Evolutionary conservation across 2,797 vertebrate species (phyloP).

Genomic region (Lerista edwardsae): DNA sequence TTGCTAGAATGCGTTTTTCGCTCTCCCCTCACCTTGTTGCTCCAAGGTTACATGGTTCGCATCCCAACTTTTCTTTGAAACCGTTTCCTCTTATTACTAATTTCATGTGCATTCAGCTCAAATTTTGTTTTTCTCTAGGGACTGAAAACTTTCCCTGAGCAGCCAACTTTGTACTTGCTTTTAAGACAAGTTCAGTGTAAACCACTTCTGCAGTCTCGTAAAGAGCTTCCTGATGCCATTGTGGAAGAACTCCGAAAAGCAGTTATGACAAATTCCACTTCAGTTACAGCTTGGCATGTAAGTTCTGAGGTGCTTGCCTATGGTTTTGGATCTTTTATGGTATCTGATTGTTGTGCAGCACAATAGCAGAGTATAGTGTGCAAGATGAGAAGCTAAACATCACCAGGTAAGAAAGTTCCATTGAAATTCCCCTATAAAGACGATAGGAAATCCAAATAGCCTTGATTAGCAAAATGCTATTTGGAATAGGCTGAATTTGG

Average conservation of each 20-base stretch:
- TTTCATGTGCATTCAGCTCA: slow-evolving; percentile 3
- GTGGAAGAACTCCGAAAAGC: slow-evolving; percentile 87
- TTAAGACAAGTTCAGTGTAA: slow-evolving; percentile 93
- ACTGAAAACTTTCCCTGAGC: slow-evolving; percentile 85
- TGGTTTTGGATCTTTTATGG: background rate
- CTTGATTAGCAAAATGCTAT: background rate
- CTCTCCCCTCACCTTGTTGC: background rate
- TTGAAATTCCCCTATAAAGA: background rate
- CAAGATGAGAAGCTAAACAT: background rate
- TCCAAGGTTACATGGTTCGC: background rate
- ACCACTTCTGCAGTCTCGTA: slow-evolving; percentile 80
- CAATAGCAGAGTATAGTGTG: background rate
- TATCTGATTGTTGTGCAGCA: background rate
- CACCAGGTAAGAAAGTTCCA: background rate
- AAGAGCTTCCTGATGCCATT: slow-evolving; percentile 81
- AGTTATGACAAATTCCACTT: slow-evolving; percentile 86
- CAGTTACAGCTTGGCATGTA: slow-evolving; percentile 92
- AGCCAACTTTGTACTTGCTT: slow-evolving; percentile 84
- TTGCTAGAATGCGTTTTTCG: background rate
- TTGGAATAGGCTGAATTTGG: background rate
- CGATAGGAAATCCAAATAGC: background rate
- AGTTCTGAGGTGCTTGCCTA: slow-evolving; percentile 45
- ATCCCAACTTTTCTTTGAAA: slow-evolving; percentile 1
- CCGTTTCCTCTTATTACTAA: slow-evolving; percentile 3
- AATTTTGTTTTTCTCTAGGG: slow-evolving; percentile 77